These are phyloP conservation scores for Pseudanteris insignis DNA, from an alignment of 2,888 invertebrate species.

Conservation along the genomic window DNA sequence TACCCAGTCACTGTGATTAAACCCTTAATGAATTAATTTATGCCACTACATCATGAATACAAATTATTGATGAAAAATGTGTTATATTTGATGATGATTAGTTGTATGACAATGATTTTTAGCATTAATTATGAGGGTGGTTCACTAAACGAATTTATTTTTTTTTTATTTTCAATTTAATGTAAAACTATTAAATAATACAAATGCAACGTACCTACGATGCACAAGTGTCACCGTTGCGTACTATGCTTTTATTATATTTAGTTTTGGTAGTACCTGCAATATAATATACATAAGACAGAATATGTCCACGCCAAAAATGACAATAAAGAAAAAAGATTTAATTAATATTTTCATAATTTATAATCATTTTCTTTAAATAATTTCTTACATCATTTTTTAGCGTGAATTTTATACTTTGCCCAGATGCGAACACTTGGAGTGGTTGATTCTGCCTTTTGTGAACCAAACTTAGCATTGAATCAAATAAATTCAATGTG, in stretches of 20 bases:
- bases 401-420: conserved; percentile 36
- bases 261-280: conserved; percentile 65
- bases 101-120: conserved; percentile 7
- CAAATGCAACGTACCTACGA: conserved; percentile 61
- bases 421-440: conserved; percentile 20
- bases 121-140: conserved; percentile 10
- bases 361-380: no score
- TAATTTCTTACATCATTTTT: no score
- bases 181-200: conserved; percentile 28
- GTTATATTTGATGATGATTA: no score
- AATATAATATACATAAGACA: conserved; percentile 62
- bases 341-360: no score
- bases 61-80: no score
- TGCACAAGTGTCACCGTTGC: conserved; percentile 61
- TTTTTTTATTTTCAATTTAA: background rate
- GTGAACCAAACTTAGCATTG: conserved; percentile 10
- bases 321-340: conserved; percentile 8
- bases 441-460: conserved; percentile 43
- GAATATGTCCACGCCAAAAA: conserved; percentile 55
- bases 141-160: conserved; percentile 1
- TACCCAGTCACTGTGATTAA: no score
- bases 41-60: no score
- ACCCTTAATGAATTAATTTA: no score
- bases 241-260: conserved; percentile 61
- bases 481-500: background rate